phyloP scores from a whole-genome alignment of 2,888 invertebrate species.

The Drosophila histrio region DNA sequence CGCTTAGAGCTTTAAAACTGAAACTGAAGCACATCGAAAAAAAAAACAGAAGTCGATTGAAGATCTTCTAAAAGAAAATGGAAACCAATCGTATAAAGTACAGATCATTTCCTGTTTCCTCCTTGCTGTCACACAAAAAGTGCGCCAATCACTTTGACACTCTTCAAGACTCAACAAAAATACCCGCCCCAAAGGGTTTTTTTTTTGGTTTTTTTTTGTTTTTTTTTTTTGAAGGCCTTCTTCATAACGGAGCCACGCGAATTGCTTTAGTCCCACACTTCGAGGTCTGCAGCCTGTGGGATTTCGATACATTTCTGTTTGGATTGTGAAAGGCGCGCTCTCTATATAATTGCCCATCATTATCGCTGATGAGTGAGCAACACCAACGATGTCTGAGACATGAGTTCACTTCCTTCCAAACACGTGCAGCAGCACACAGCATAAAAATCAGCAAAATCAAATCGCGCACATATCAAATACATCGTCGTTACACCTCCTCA shows the following conservation, averaged over 20 bases:
- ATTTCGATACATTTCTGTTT: not conserved
- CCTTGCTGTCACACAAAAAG: not conserved
- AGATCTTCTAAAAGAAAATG: no score
- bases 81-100: not conserved
- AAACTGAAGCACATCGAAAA: no score
- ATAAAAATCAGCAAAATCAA: constrained; percentile 59
- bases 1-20: no score
- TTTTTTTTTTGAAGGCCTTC: not conserved
- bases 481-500: not conserved
- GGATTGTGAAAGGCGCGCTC: constrained; percentile 34
- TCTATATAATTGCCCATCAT: constrained; percentile 75
- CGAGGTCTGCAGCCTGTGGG: not conserved
- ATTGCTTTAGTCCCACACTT: constrained; percentile 9
- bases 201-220: no score
- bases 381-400: constrained; percentile 47
- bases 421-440: constrained; percentile 35
- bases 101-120: not conserved
- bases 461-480: constrained; percentile 74
- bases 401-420: constrained; percentile 33
- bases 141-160: not conserved
- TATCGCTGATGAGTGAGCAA: constrained; percentile 78
- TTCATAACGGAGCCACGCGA: constrained; percentile 19
- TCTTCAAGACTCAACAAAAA: not conserved
- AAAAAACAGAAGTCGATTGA: no score
- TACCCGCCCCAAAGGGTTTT: not conserved